Conservation (phyloP, 2,888 invertebrate species). For the Conchocele bisecta region DNA sequence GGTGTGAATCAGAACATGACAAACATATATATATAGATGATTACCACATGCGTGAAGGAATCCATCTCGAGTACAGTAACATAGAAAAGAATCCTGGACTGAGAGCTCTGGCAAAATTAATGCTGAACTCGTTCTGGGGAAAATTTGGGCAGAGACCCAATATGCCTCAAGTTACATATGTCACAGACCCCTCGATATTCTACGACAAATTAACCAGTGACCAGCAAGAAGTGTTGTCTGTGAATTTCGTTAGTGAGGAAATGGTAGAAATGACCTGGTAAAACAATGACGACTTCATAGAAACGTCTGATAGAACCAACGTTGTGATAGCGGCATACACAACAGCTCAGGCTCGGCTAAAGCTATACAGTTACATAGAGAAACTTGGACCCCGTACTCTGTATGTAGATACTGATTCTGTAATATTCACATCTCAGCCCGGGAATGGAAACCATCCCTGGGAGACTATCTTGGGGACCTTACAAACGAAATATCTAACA, state of each 20-base stretch:
- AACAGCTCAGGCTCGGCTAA: conserved; percentile 31
- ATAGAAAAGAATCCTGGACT: conserved; percentile 41
- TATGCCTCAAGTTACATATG: conserved; percentile 27
- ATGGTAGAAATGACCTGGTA: conserved; percentile 28
- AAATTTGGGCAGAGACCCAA: conserved; percentile 48
- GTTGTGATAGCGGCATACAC: conserved; percentile 24
- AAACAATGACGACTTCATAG: conserved; percentile 20
- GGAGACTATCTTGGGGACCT: conserved; percentile 79
- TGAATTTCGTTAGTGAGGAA: conserved; percentile 41
- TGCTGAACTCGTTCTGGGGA: conserved; percentile 45
- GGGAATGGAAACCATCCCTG: conserved; percentile 56
- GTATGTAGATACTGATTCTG: conserved; percentile 55
- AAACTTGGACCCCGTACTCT: conserved; percentile 23
- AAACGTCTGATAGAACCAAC: conserved; percentile 3
- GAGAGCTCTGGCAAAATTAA: conserved; percentile 32
- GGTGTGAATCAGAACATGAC: too few species aligned
- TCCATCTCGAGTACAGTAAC: conserved; percentile 26
- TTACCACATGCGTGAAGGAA: too few species aligned
- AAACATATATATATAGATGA: too few species aligned
- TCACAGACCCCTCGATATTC: conserved; percentile 17
- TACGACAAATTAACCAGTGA: conserved; percentile 45
- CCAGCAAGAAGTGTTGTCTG: conserved; percentile 33
- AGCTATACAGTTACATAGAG: conserved; percentile 27
- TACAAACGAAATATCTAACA: conserved; percentile 76
- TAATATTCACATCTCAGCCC: conserved; percentile 35